Conservation (phyloP, 1,140 invertebrate genomes). For the Nasonia vitripennis region DNA sequence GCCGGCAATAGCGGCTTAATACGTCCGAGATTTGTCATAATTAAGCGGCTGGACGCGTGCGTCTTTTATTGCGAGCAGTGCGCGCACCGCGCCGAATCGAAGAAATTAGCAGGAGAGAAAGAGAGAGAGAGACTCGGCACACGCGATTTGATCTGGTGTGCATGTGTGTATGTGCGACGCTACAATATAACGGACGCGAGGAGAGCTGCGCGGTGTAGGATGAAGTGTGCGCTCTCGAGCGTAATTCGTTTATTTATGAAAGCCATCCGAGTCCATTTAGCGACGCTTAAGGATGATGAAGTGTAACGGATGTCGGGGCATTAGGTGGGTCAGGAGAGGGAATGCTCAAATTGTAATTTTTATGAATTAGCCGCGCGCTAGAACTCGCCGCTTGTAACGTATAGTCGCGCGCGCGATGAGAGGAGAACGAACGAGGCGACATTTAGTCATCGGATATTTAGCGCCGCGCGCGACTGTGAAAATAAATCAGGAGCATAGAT, state of each 20-base stretch:
- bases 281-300: constrained; percentile 48
- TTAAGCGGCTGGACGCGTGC: constrained; percentile 29
- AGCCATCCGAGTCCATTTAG: constrained; percentile 43
- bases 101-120: constrained; percentile 33
- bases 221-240: background rate
- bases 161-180: background rate
- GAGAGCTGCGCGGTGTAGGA: background rate
- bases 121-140: background rate
- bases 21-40: constrained; percentile 43
- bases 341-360: constrained; percentile 10
- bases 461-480: background rate
- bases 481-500: background rate
- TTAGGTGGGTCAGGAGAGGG: constrained; percentile 13
- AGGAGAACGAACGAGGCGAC: background rate
- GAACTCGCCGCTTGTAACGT: background rate
- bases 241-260: constrained; percentile 49
- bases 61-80: background rate
- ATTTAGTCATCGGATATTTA: background rate
- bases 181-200: background rate
- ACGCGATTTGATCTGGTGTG: background rate
- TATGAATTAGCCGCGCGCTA: background rate
- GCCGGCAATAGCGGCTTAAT: constrained; percentile 20
- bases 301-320: constrained; percentile 18
- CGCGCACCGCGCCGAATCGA: constrained; percentile 32
- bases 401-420: background rate